Conservation (phyloP, 1,140 invertebrate species). For the Metaphire vulgaris region DNA sequence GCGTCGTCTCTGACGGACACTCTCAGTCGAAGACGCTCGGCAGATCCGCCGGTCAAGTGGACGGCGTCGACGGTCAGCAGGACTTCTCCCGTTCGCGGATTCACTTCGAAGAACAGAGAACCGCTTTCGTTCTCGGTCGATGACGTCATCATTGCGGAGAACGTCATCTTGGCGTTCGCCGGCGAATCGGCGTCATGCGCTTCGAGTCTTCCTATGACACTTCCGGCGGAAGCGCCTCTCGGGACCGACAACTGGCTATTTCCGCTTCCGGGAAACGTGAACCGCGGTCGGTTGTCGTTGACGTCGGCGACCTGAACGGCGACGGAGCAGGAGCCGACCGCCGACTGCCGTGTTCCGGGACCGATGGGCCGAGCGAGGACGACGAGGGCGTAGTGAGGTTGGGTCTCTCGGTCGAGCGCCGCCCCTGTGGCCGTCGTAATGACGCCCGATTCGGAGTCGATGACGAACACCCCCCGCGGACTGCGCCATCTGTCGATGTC, state of each 20-base stretch:
- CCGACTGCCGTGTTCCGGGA: background rate
- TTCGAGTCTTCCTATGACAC: background rate
- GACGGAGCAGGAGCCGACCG: constrained; percentile 26
- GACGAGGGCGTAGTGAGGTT: background rate
- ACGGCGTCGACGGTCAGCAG: background rate
- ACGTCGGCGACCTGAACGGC: constrained; percentile 59
- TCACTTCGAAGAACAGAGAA: background rate
- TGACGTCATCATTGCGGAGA: background rate
- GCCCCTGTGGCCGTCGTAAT: background rate
- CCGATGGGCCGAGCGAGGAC: background rate
- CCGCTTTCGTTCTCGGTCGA: background rate
- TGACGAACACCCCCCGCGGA: constrained; percentile 1
- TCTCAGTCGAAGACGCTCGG: background rate
- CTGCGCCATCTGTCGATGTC: background rate
- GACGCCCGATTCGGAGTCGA: constrained; percentile 1
- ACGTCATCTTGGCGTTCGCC: background rate
- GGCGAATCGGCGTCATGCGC: background rate
- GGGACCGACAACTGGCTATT: background rate
- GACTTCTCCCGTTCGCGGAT: background rate
- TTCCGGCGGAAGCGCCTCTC: background rate
- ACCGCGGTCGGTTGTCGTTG: constrained; percentile 82
- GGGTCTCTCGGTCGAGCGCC: constrained; percentile 13
- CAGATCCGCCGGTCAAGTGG: background rate
- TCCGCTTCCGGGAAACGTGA: background rate
- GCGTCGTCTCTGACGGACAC: background rate